Evolutionary conservation across 2,113 vertebrate species (phyloP).

Genomic region (Oreocharis arfaki): DNA sequence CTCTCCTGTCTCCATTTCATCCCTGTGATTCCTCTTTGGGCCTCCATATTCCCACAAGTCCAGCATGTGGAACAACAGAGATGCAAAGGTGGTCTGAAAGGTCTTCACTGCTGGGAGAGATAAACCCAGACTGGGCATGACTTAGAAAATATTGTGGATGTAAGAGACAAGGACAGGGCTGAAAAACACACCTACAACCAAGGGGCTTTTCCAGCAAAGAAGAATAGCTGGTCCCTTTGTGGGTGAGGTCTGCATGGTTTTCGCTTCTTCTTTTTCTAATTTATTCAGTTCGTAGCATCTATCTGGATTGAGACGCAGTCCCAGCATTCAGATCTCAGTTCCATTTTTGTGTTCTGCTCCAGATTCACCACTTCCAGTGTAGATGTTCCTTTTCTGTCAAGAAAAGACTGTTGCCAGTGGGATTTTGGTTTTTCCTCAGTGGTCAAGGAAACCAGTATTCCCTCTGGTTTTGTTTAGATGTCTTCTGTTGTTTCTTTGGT

Average conservation of each 20-base stretch:
- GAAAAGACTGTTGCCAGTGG: background rate
- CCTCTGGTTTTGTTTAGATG: background rate
- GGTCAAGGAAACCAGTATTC: background rate
- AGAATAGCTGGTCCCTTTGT: background rate
- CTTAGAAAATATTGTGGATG: background rate
- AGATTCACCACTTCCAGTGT: background rate
- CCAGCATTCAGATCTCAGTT: background rate
- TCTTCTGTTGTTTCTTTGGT: background rate
- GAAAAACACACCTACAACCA: background rate
- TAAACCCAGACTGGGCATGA: accelerated
- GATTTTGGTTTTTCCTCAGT: background rate
- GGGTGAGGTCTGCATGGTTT: background rate
- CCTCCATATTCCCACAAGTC: accelerated
- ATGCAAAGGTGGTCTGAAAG: background rate
- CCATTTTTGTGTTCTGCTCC: background rate
- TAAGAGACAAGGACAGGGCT: background rate
- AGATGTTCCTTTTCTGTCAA: background rate
- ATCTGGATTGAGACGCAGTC: background rate
- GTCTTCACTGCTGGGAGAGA: background rate
- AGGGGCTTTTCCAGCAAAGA: background rate
- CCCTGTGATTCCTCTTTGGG: background rate
- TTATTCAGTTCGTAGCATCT: background rate
- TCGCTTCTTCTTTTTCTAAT: background rate
- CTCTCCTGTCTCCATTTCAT: background rate
- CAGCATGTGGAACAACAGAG: background rate